Conservation (phyloP, 2,888 invertebrate genomes). For the Phoronis australis region DNA sequence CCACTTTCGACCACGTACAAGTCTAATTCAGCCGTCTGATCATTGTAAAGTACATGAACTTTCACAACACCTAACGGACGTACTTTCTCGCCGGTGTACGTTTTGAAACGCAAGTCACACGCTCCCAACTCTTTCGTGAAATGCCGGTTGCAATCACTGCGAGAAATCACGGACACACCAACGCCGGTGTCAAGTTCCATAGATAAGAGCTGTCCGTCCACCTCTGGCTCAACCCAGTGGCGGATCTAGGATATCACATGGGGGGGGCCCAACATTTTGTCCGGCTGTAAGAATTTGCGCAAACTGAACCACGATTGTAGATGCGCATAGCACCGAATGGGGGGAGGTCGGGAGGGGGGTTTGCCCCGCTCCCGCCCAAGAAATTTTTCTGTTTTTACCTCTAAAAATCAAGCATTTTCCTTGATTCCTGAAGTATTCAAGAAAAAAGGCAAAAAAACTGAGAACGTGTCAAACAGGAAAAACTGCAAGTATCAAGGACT, state of each 20-base stretch:
- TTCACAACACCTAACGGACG: constrained; percentile 1
- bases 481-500: no score
- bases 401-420: no score
- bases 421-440: no score
- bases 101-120: background rate
- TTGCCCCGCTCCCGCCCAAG: no score
- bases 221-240: constrained; percentile 5
- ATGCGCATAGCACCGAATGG: no score
- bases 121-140: background rate
- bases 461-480: no score
- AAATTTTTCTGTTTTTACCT: constrained; percentile 1
- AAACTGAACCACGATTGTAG: no score
- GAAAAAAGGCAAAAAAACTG: no score
- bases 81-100: constrained; percentile 4
- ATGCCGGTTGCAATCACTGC: constrained; percentile 1
- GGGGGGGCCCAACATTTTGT: no score
- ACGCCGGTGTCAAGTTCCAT: constrained; percentile 14
- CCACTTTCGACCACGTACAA: constrained; percentile 1
- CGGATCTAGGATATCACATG: no score
- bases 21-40: constrained; percentile 6
- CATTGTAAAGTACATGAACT: constrained; percentile 2
- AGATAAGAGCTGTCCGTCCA: background rate
- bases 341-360: no score
- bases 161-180: constrained; percentile 15
- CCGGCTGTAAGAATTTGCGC: no score